These are phyloP conservation scores for Sphyrna mokarran DNA, from an alignment of 2,113 vertebrate genomes.

Conservation along the genomic window DNA sequence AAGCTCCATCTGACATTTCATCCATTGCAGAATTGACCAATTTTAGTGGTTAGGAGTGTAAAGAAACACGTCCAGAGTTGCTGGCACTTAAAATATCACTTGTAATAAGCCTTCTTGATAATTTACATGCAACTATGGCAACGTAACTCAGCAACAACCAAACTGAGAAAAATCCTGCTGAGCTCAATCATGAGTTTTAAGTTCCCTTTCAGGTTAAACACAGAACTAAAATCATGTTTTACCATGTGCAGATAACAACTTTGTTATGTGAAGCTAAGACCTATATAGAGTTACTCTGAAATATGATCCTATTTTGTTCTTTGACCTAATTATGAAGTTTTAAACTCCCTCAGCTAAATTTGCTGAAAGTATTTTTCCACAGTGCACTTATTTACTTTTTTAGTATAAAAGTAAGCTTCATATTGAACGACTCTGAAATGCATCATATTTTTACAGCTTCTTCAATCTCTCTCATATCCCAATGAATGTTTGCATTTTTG, in stretches of 20 bases:
- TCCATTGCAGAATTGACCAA: neutral
- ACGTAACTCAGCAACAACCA: constrained; percentile 35
- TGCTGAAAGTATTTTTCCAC: neutral
- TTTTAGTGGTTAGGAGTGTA: neutral
- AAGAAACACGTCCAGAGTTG: neutral
- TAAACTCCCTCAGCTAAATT: constrained; percentile 1
- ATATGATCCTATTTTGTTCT: constrained; percentile 9
- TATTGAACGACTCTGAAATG: neutral
- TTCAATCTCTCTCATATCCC: neutral
- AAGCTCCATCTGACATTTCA: neutral
- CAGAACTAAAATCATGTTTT: neutral
- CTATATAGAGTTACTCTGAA: constrained; percentile 12
- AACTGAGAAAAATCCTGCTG: constrained; percentile 36
- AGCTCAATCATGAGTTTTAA: constrained; percentile 2
- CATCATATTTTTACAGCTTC: neutral
- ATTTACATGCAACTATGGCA: constrained; percentile 40
- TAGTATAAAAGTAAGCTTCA: neutral
- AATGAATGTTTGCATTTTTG: neutral
- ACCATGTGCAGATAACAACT: neutral
- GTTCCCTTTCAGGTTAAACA: neutral
- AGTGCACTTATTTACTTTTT: neutral
- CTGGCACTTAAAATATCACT: constrained; percentile 8
- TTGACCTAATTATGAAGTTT: neutral
- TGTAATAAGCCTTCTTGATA: constrained; percentile 15
- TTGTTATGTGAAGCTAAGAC: neutral